Percentiles rank a stretch among this genome's conserved stretches.
These are phyloP conservation scores for Macroglossus sobrinus DNA, from an alignment of 2,113 vertebrate genomes.

Conservation along the genomic window DNA sequence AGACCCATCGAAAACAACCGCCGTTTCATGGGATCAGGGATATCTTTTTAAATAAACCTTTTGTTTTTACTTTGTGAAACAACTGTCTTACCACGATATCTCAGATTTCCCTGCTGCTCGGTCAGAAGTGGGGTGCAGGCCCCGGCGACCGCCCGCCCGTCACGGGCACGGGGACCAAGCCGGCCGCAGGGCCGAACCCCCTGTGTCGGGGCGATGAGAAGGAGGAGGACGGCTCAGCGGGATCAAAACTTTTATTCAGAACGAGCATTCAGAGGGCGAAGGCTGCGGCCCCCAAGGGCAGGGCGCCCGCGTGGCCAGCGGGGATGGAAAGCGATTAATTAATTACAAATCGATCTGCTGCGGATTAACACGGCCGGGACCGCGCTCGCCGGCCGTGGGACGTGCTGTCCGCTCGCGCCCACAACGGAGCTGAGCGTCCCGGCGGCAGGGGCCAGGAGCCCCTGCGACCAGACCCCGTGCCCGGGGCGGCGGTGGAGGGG, in stretches of 20 bases:
- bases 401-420: too few relatives aligned
- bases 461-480: too few relatives aligned
- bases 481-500: too few relatives aligned
- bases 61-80: not conserved
- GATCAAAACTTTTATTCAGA: constrained; percentile 56
- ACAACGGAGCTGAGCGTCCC: too few relatives aligned
- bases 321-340: not conserved
- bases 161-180: not conserved
- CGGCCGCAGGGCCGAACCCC: too few relatives aligned
- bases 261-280: not conserved
- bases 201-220: not conserved
- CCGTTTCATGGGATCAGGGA: not conserved
- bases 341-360: not conserved
- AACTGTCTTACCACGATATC: not conserved
- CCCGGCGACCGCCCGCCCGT: not conserved
- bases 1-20: not conserved
- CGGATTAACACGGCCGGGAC: not conserved
- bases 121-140: not conserved
- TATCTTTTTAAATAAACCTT: not conserved
- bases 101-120: not conserved
- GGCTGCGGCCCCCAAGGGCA: not conserved
- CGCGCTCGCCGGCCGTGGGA: too few relatives aligned
- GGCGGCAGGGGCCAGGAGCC: too few relatives aligned
- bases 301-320: not conserved
- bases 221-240: not conserved